Evolutionary conservation across 30 jellyfish, hydroid and myxozoan species (phyloP).

Genomic region (Sanderia malayensis): DNA sequence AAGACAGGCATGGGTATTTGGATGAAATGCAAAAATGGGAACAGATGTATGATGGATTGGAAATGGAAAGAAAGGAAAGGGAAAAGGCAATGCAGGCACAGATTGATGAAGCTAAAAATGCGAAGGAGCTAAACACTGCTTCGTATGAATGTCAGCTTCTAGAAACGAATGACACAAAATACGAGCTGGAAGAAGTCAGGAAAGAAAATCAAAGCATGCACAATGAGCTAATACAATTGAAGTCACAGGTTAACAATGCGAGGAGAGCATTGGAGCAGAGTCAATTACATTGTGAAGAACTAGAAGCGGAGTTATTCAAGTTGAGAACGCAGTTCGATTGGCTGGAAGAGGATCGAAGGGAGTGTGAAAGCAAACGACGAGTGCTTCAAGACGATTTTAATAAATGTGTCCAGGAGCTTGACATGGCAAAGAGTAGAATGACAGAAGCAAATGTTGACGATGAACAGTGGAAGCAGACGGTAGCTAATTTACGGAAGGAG

Average conservation of each 20-base stretch:
- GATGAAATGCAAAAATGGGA: constrained; percentile 4
- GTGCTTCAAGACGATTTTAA: constrained; percentile 51
- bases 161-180: background rate
- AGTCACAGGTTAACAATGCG: constrained; percentile 4
- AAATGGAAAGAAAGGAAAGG: background rate
- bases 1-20: background rate
- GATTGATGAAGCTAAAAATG: too few relatives aligned
- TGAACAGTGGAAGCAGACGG: constrained; percentile 43
- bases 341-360: constrained; percentile 47
- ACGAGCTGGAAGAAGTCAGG: background rate
- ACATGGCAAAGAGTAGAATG: constrained; percentile 9
- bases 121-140: constrained; percentile 3
- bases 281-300: constrained; percentile 16
- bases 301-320: constrained; percentile 43
- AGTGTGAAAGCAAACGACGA: constrained; percentile 19
- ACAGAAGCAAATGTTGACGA: constrained; percentile 33
- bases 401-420: constrained; percentile 44
- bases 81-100: background rate
- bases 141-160: constrained; percentile 33
- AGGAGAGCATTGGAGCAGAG: constrained; percentile 15
- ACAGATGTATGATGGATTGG: background rate
- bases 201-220: constrained; percentile 2
- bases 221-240: constrained; percentile 16
- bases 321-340: constrained; percentile 47
- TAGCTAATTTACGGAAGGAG: constrained; percentile 1